phyloP scores from a whole-genome alignment of 1,140 invertebrate genomes.

The Drosophila arawakana region DNA sequence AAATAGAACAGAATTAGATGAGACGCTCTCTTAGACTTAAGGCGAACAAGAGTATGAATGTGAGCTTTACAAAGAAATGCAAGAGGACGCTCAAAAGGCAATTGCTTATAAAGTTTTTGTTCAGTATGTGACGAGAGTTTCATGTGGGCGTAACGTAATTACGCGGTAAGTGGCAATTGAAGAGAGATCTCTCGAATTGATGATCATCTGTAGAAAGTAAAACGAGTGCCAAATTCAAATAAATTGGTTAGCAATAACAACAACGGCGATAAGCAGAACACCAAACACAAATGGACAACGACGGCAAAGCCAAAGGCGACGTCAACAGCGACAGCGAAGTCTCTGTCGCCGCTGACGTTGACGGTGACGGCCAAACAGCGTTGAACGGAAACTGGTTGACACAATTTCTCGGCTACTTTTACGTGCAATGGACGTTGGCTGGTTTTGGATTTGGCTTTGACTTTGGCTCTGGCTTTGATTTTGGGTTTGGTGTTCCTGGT shows the following conservation, averaged over 20 bases:
- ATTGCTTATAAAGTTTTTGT: too few relatives aligned
- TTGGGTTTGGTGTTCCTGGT: slow-evolving; percentile 44
- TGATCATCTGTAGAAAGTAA: slow-evolving; percentile 67
- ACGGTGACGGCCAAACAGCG: slow-evolving; percentile 1
- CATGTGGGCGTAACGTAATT: not conserved
- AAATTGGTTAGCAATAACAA: slow-evolving; percentile 43
- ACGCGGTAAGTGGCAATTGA: not conserved
- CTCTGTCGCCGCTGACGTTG: not conserved
- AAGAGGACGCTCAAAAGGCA: not conserved
- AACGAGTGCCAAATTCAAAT: slow-evolving; percentile 70
- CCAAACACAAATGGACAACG: slow-evolving; percentile 25
- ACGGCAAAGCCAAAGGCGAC: not conserved
- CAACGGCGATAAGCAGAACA: slow-evolving; percentile 38
- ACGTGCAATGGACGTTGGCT: slow-evolving; percentile 63
- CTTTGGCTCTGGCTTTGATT: slow-evolving; percentile 37
- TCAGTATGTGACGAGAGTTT: too few relatives aligned
- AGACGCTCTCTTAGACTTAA: too few relatives aligned
- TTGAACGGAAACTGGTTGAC: slow-evolving; percentile 69
- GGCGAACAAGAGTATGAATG: too few relatives aligned
- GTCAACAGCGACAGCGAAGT: not conserved
- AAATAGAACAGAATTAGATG: too few relatives aligned
- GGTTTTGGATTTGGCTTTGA: slow-evolving; percentile 22
- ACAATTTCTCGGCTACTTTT: slow-evolving; percentile 78
- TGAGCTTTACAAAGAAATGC: not conserved
- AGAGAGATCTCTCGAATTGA: slow-evolving; percentile 7